Evolutionary conservation across 2,888 invertebrate genomes (phyloP).

Genomic region (Xestia sexstrigata): DNA sequence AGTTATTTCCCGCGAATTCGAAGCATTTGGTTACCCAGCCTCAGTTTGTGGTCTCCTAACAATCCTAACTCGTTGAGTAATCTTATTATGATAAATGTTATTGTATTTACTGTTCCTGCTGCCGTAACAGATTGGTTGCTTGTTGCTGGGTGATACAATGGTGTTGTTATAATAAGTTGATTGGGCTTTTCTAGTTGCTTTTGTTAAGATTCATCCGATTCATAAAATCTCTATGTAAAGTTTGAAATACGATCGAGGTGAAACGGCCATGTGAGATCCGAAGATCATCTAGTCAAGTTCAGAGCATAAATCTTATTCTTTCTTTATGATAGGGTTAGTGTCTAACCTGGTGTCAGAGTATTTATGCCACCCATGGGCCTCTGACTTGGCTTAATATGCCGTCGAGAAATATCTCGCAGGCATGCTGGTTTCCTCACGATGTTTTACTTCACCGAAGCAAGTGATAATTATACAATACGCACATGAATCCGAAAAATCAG

Average conservation of each 20-base stretch:
- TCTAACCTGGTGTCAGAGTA: too few relatives aligned
- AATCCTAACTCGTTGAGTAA: conserved; percentile 63
- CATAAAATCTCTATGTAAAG: neutral
- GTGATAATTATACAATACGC: too few relatives aligned
- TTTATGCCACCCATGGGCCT: too few relatives aligned
- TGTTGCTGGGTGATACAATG: conserved; percentile 32
- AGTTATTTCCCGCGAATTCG: conserved; percentile 70
- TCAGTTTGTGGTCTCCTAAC: conserved; percentile 64
- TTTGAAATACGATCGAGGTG: neutral
- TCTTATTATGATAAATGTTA: conserved; percentile 63
- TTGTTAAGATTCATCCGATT: neutral
- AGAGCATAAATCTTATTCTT: too few relatives aligned
- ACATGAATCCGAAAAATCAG: too few relatives aligned
- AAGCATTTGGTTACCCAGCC: conserved; percentile 57
- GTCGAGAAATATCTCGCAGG: too few relatives aligned
- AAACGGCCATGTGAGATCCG: too few relatives aligned
- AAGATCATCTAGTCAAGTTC: too few relatives aligned
- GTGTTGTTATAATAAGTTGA: conserved; percentile 3
- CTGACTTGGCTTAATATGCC: too few relatives aligned
- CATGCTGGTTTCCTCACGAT: too few relatives aligned
- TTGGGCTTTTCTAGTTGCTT: neutral
- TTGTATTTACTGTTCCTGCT: conserved; percentile 58
- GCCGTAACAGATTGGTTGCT: conserved; percentile 40
- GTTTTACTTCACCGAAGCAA: too few relatives aligned
- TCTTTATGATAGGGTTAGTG: too few relatives aligned